Conservation (phyloP, 2,113 vertebrate genomes). For the human (Homo sapiens) region GRCh38 chr21:27138001-27138500, state of each 20-base stretch:
- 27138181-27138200: background rate
- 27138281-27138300: background rate
- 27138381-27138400: background rate
- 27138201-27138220: background rate
- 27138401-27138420: background rate
- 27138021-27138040: no score
- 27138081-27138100: no score
- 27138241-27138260: background rate
- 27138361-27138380: background rate
- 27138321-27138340: background rate
- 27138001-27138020: no score
- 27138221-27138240: background rate
- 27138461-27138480: background rate
- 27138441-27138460: background rate
- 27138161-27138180: background rate
- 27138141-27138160: background rate
- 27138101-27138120: background rate
- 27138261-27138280: background rate
- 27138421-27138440: background rate
- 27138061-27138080: no score
- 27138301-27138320: background rate
- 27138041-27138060: no score
- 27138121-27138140: background rate
- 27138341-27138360: background rate
- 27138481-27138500: background rate